Evolutionary conservation across 2,113 vertebrate genomes (phyloP), one percentile per base, ranked within the genome.

Genomic region (Myocastor coypus): DNA sequence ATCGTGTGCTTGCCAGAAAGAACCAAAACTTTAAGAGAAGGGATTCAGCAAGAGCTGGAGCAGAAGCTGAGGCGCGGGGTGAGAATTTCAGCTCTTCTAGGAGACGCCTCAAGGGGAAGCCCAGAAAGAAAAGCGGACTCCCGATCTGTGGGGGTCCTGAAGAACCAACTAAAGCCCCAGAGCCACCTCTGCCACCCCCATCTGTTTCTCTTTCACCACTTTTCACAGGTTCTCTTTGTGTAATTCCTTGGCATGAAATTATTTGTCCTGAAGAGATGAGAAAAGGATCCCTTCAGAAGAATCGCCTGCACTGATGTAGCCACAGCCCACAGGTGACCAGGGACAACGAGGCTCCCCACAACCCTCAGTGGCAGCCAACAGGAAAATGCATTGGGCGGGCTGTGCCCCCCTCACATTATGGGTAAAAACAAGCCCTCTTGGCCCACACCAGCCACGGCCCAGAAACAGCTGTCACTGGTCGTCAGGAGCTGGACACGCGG

Each of bases 21-120:
- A 94, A 24, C 42, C 68, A 87, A 50, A 71, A 87, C 30, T 83
- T 55, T 73, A 78, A 85, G 85, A 42, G 12, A 63, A 64, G 86
- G 28, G 78, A 75, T 16, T 34, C 75, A 46, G 37, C 37, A 32
- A 71, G 85, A 10, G n/a, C 50, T 19, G 28, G 37, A 37, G 55
- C 12, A 73, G 42, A 57, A 84, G 55, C 19, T 40, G 37, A 52
- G 82, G 87, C 50, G 30, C 28, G 78, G 83, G 42, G 73, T 28
- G 12, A 95, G 20, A 19, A 83, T 64, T 86, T 71, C 83, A 46
- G 16, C 28, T 40, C 78, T 80, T 50, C 50, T 17, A 73, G 12
- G 6, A 50, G 59, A n/a, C 52, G 77, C 17, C 52, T 34, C 13
- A 16, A 57, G 20, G 28, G 55, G 59, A 14, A 40, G 52, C 37